These are phyloP conservation scores for Apamea monoglypha DNA, from an alignment of 2,888 invertebrate genomes.

Conservation along the genomic window DNA sequence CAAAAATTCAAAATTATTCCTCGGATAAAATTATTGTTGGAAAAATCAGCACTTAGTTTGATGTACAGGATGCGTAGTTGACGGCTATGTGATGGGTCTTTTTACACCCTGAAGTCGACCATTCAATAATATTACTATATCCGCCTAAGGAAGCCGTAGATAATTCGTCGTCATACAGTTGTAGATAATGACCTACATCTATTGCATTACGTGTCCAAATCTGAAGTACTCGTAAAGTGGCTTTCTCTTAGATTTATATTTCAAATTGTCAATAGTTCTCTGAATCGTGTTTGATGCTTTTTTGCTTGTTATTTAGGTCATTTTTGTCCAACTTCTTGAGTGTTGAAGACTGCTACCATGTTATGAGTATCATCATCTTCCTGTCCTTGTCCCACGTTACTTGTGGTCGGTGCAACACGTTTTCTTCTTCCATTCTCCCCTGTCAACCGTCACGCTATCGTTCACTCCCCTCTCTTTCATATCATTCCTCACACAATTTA, in stretches of 20 bases:
- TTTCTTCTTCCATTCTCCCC: neutral
- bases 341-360: neutral
- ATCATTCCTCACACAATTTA: neutral
- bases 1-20: too few relatives aligned
- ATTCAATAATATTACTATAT: constrained; percentile 18
- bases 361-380: neutral
- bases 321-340: too few relatives aligned
- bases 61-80: too few relatives aligned
- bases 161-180: constrained; percentile 15
- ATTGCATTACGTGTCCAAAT: constrained; percentile 30
- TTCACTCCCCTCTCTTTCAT: neutral
- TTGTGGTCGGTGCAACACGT: neutral
- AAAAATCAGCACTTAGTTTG: too few relatives aligned
- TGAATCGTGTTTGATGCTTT: neutral
- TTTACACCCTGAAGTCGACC: neutral
- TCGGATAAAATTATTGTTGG: too few relatives aligned
- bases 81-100: too few relatives aligned
- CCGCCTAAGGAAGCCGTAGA: constrained; percentile 27
- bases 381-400: neutral
- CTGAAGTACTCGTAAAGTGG: constrained; percentile 23
- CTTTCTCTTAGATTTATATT: constrained; percentile 52
- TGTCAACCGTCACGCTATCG: neutral
- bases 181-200: constrained; percentile 36
- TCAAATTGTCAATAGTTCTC: constrained; percentile 21
- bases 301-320: neutral